phyloP scores from a whole-genome alignment of 2,797 vertebrate genomes.

The Eidolon dupreanum region DNA sequence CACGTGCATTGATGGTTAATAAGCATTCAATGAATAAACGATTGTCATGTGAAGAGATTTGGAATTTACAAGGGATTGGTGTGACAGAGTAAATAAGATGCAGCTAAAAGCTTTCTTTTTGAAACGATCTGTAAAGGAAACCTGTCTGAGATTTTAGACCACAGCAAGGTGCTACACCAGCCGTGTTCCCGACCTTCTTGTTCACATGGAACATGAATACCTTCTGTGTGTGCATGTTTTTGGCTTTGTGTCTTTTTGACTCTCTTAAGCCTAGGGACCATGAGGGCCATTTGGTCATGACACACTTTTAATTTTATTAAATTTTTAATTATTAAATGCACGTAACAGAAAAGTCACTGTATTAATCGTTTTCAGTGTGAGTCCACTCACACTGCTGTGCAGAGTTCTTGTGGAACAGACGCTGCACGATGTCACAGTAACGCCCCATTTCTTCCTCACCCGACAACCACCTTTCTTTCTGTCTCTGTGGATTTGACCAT shows the following conservation, averaged over 20 bases:
- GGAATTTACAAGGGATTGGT: not conserved
- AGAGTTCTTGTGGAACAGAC: not conserved
- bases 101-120: not conserved
- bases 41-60: not conserved
- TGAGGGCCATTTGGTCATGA: not conserved
- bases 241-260: not conserved
- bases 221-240: not conserved
- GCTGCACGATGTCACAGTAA: not conserved
- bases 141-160: not conserved
- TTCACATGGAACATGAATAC: not conserved
- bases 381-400: not conserved
- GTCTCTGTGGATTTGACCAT: not conserved
- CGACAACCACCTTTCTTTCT: not conserved
- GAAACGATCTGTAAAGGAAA: not conserved
- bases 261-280: not conserved
- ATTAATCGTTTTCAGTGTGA: not conserved
- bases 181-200: not conserved
- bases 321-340: not conserved
- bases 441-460: rapidly evolving
- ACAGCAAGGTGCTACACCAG: no score
- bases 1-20: not conserved
- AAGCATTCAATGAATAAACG: not conserved
- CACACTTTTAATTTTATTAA: not conserved
- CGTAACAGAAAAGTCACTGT: not conserved
- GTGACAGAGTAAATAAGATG: not conserved